Conservation (phyloP, 1,140 invertebrate species). For the Sweltsa coloradensis region DNA sequence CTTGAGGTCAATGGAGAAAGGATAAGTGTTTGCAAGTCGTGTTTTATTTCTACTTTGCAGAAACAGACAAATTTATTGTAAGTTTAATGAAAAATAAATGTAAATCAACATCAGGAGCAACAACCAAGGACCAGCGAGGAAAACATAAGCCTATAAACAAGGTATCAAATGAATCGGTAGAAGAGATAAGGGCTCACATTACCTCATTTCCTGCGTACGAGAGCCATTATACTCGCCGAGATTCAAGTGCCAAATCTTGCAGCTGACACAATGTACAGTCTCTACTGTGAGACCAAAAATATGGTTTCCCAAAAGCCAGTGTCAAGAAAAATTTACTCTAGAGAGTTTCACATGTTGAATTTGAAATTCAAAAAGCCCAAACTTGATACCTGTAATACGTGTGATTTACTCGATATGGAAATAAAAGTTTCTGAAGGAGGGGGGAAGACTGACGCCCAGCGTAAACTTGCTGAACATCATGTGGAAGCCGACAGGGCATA, state of each 20-base stretch:
- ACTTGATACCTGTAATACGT: conserved; percentile 19
- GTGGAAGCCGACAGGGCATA: background rate
- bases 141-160: background rate
- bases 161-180: background rate
- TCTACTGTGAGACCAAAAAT: conserved; percentile 5
- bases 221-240: background rate
- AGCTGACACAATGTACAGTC: conserved; percentile 11
- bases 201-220: background rate
- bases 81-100: background rate
- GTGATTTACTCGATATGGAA: conserved; percentile 12
- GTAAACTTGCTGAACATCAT: conserved; percentile 6
- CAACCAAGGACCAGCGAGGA: background rate
- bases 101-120: background rate
- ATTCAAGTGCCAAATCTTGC: conserved; percentile 9
- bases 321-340: conserved; percentile 11
- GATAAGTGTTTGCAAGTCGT: background rate
- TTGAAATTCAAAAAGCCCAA: conserved; percentile 20
- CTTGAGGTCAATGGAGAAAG: background rate
- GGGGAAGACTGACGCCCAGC: background rate
- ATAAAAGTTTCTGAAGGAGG: conserved; percentile 10
- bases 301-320: conserved; percentile 12
- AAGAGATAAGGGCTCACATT: conserved; percentile 1
- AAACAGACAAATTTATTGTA: background rate
- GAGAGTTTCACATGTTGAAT: conserved; percentile 12
- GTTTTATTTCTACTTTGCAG: background rate